Evolutionary conservation across 2,888 invertebrate genomes (phyloP), one percentile per base, ranked within the genome.

Genomic region (Eledona agricola): DNA sequence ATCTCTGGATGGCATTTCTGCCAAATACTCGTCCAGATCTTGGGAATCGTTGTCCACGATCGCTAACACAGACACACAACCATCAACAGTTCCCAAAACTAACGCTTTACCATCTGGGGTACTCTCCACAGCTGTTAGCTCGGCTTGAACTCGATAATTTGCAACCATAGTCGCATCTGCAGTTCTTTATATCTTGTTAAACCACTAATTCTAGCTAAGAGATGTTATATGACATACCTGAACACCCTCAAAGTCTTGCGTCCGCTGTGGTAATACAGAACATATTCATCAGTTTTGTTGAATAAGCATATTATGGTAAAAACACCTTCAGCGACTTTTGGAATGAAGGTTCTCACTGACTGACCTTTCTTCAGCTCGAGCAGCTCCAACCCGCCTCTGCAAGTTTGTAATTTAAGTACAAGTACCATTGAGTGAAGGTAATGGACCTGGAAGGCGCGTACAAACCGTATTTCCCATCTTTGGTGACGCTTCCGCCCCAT

Each of bases 181-280:
- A 5, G 94, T 89, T n/a, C n/a, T n/a, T n/a, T n/a, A 5, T 32
- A 13, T 32, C 5, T 12, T 9, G 11, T 12, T 32, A 9, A 13
- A 7, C n/a, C 6, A 17, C 1, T 1, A 25, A 17, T 5, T 19
- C 1, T 1, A 20, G 7, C 22, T 7, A 17, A 26, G 5, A 37
- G n/a, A n/a, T n/a, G n/a, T n/a, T n/a, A n/a, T n/a, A n/a, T n/a
- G 6, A 25, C 17, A 34, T 74, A 88, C 86, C 93, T 86, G 74
- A 97, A 97, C 0, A 97, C 90, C 52, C 97, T 82, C 43, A 98
- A 81, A 0, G 97, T 97, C 76, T 96, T 93, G 66, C 91, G 85
- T 0, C 97, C 97, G 61, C 95, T 93, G 72, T 98, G 97, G 70
- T 98, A 98, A 72, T 98, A 98, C 35, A 97, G 83, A 1, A 97